A percentile compares a stretch with the other conserved stretches of the same genome.
These are phyloP conservation scores for Tinamus major DNA, from an alignment of 2,797 vertebrate species.

Conservation along the genomic window DNA sequence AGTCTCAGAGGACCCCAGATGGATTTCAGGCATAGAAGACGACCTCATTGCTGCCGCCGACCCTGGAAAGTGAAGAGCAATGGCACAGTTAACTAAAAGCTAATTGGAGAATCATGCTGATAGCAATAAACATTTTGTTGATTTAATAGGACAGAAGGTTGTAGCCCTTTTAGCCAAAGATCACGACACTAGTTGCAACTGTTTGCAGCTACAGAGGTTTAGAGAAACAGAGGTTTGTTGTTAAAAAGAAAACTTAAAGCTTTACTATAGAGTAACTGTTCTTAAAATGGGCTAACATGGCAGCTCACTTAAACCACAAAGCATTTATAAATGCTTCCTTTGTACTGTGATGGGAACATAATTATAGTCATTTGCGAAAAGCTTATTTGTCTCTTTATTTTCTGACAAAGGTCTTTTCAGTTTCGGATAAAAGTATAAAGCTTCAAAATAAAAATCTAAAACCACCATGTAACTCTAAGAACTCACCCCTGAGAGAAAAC, in stretches of 20 bases:
- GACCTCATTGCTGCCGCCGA: background rate
- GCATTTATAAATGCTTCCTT: background rate
- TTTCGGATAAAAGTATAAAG: background rate
- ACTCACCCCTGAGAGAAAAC: background rate
- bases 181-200: background rate
- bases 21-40: background rate
- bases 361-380: background rate
- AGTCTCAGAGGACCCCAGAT: background rate
- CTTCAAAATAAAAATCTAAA: conserved; percentile 6
- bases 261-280: background rate
- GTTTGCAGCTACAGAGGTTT: background rate
- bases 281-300: background rate
- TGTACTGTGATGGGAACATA: background rate
- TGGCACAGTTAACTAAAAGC: background rate
- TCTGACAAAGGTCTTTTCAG: background rate
- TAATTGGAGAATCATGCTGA: background rate
- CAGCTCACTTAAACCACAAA: conserved; percentile 12
- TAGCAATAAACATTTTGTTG: background rate
- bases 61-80: background rate
- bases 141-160: conserved; percentile 5
- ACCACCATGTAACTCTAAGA: background rate
- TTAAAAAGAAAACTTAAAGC: conserved; percentile 13
- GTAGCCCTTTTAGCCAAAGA: background rate
- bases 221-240: background rate
- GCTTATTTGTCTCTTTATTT: conserved; percentile 9